Base-by-base conservation (phyloP, 2,888 invertebrate genomes). In the Philonicus albiceps region DNA sequence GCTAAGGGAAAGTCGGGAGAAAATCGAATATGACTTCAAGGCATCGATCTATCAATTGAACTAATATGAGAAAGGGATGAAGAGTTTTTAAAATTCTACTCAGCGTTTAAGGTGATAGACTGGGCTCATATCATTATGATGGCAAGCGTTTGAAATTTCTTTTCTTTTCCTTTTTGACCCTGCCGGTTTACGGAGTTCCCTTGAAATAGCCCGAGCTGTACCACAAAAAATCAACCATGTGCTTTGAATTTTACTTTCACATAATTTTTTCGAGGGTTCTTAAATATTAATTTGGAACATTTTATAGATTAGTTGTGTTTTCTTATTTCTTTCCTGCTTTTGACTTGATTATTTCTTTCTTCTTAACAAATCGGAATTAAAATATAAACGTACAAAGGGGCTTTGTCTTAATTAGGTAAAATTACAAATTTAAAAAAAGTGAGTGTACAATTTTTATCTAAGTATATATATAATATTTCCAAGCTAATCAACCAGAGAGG, bases 11-110 rank as follows among this genome's bases (percentile, higher is more conserved):
- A 19, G 8, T 27, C 64, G 22, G 19, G 22, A 8, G 64, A 64
- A 27, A 64, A 64, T 27, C 27, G 72, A 74, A 78, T 83, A 64
- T 40, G 73, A 73, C 53, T 85, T 72, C 73, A 80, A 27, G 84
- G 78, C 80, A 76, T 80, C 86, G 85, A 86, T 86, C 73, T 80
- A 80, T 40, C 86, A 84, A 87, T 87, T 80, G 84, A 84, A 64
- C 81, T 31, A 75, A 22, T 34, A 75, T 75, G 30, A 8, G 64
- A 75, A 86, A 72, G 37, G 86, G 78, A 86, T 73, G n/a, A 43
- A 19, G 34, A 55, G 73, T 73, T 40, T 74, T 73, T 84, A 16
- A 84, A 73, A 84, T 84, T 84, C 84, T 8, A 43, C 73, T 72
- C 84, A 84, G 84, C 30, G 30, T 13, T 30, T 73, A 7, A 40